Evolutionary conservation across 2,113 vertebrate species (phyloP).

Genomic region (Callorhinus ursinus): DNA sequence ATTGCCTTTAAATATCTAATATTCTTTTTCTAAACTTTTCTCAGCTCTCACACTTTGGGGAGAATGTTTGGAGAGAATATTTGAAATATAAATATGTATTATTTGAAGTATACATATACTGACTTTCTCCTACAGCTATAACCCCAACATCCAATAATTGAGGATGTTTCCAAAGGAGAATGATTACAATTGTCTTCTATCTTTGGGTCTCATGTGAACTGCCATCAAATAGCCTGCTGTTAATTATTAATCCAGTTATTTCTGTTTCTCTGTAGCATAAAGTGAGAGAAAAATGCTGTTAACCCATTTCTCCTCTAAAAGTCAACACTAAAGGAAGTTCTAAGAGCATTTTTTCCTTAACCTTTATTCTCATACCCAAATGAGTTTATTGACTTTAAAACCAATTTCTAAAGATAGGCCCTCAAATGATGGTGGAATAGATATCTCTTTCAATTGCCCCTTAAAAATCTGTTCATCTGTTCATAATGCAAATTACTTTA

Average conservation of each 20-base stretch:
- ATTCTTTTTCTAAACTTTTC: neutral
- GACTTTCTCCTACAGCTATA: neutral
- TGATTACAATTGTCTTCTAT: neutral
- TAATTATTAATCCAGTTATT: conserved; percentile 20
- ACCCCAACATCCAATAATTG: neutral
- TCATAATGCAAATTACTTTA: neutral
- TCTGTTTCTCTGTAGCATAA: neutral
- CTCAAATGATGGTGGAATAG: neutral
- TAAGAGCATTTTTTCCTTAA: neutral
- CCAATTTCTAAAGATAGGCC: neutral
- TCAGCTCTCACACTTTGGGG: neutral
- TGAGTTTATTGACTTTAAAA: conserved; percentile 6
- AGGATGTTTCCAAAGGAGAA: conserved; percentile 25
- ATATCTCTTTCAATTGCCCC: neutral
- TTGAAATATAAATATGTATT: neutral
- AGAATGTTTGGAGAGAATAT: neutral
- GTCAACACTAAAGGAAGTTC: neutral
- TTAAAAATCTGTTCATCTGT: neutral
- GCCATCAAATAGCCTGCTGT: neutral
- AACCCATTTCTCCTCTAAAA: neutral
- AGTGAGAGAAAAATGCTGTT: conserved; percentile 40
- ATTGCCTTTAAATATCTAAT: conserved; percentile 30
- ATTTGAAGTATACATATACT: neutral
- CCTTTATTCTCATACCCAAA: conserved; percentile 25
- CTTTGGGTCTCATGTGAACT: conserved; percentile 11